Evolutionary conservation across 2,888 invertebrate species (phyloP), one percentile per base, ranked within the genome.

Genomic region (Drosophila rubida): DNA sequence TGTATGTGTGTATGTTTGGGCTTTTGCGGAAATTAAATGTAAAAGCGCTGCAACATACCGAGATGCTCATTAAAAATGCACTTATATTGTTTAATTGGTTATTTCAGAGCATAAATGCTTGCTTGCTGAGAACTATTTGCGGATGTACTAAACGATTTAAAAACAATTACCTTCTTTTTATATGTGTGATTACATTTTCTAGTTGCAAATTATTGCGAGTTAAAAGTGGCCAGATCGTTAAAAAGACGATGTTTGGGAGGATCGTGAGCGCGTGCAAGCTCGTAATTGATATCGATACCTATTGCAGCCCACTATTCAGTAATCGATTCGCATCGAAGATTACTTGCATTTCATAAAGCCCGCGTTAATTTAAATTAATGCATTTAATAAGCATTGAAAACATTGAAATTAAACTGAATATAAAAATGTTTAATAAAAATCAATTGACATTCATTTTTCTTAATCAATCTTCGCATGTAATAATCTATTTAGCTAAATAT

Each of bases 11-110:
- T 32, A n/a, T 32, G 32, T 5, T 25, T 32, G 32, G 3, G 16
- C 13, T 53, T 53, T 46, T 48, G 37, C 55, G 82, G 74, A 79
- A 75, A 82, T 71, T 55, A 77, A 79, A 68, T 53, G 59, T 50
- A 35, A 70, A 49, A 53, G 50, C 39, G 32, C 8, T 41, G 44
- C 46, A 44, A 45, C 11, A 32, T 13, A 16, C 39, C 37, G 16
- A 16, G 32, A 46, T 14, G 54, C 32, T 54, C 14, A 75, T 74
- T 60, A 46, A 69, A 53, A 58, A 39, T 60, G 27, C 39, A 69
- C 25, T 53, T 57, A 32, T 11, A 25, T 19, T 35, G 8, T 45
- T 74, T 63, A 59, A 73, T 68, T 63, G 48, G 35, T 54, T 37
- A 23, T 35, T 35, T 27, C 23, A 16, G 19, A 35, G 44, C 6